Evolutionary conservation across 2,888 invertebrate genomes (phyloP), one percentile per base, ranked within the genome.

Genomic region (Apamea crenata): DNA sequence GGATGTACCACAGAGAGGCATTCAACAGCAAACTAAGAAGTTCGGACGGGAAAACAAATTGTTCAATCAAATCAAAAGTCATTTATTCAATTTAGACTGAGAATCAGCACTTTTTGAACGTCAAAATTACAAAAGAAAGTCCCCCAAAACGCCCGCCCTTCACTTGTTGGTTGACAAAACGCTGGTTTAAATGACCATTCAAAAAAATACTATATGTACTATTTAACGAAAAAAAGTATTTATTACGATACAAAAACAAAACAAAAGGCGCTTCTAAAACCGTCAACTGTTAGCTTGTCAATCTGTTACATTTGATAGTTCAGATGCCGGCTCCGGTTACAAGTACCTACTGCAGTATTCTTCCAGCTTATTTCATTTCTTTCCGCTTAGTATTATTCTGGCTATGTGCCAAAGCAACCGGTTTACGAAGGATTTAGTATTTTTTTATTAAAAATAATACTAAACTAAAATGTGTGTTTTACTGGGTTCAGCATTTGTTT

Each of bases 351-450:
- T 63, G 56, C 36, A 40, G 71, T 63, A 74, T 72, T 85, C 78
- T 75, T 78, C 71, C 79, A 80, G 80, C 66, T 66, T 86, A 74
- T 84, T 84, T 80, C 73, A 80, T 84, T 88, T 89, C 87, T 84
- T 88, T 81, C 65, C 80, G 80, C 63, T 82, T 56, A 78, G 75
- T 80, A 78, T 79, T 84, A 67, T 70, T 65, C 75, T 88, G 88
- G 88, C 88, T 61, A 63, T 47, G 80, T 59, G 90, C 88, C 88
- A 88, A 80, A 81, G 80, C 75, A 72, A 82, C 73, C 70, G 74
- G 47, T 82, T 89, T 77, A 66, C 84, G 61, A 59, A 86, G 73
- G 75, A 84, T 88, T 88, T 88, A 66, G 80, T 82, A 61, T 77
- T 65, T 78, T 85, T 81, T 77, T 77, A 87, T 59, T 78, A 79